Evolutionary conservation across 1,140 invertebrate genomes (phyloP), one percentile per base, ranked within the genome.

Genomic region (Harpegnathos saltator): DNA sequence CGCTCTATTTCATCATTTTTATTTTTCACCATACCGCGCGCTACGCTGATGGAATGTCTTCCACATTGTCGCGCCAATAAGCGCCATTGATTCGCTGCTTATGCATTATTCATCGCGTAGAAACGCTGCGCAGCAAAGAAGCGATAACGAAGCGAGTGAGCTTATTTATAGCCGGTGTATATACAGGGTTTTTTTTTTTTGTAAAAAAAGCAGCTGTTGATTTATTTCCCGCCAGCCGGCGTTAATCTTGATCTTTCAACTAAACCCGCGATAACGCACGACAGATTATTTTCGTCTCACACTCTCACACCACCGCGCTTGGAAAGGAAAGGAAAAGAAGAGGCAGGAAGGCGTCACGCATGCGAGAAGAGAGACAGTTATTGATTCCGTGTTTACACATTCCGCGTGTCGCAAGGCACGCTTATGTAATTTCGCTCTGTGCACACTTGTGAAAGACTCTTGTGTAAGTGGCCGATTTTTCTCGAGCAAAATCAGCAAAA

Each of bases 11-110:
- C 24, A 77, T 77, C 74, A 48, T 78, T 87, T 85, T 77, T 78
- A 85, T 87, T 85, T 71, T 44, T 44, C 38, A 54, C 69, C 26
- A 22, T 90, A 26, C 75, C 68, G 1, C n/a, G n/a, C n/a, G n/a
- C n/a, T n/a, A 33, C 29, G 68, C 22, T 15, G 26, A 62, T 38
- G 17, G 62, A 38, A 68, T 77, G 26, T 61, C 54, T 77, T 33
- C 73, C 50, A 63, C 26, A 3, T 29, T 19, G 17, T 24, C 52
- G 58, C 56, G 63, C 1, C 15, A 17, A 50, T 44, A 44, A 68
- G 0, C 50, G 74, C 3, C 63, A 19, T 78, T 69, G 50, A 56
- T 68, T 69, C 52, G 52, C 14, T 9, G 38, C 11, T 0, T 44
- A 44, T 44, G 38, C 38, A 44, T 44, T 44, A 44, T 44, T 44